phyloP scores from a whole-genome alignment of 2,113 vertebrate species.

The Caracal caracal region DNA sequence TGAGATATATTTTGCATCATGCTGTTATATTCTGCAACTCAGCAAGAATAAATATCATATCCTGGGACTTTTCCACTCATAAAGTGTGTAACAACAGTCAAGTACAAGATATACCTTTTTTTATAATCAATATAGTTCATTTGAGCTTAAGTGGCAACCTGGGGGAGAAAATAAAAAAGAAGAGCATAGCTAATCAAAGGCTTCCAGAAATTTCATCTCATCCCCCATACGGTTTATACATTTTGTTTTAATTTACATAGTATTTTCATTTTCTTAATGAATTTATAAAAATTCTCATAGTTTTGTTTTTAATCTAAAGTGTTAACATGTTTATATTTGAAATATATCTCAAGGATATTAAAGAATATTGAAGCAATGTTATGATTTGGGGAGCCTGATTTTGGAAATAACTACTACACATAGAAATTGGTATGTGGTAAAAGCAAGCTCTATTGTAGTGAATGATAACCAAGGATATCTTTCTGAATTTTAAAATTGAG shows the following conservation, averaged over 20 bases:
- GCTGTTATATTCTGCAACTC: constrained; percentile 55
- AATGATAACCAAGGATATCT: not conserved
- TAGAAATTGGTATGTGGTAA: not conserved
- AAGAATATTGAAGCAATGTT: not conserved
- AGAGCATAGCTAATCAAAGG: not conserved
- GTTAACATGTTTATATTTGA: constrained; percentile 17
- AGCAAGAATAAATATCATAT: constrained; percentile 65
- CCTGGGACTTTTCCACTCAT: constrained; percentile 2
- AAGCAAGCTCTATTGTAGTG: not conserved
- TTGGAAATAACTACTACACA: not conserved
- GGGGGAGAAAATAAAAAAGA: not conserved
- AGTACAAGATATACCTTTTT: constrained; percentile 21
- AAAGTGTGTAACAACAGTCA: constrained; percentile 37
- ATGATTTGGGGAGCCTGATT: not conserved
- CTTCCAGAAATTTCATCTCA: not conserved
- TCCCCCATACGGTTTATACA: not conserved
- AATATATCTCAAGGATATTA: constrained; percentile 5
- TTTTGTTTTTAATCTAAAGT: not conserved
- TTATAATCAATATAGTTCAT: constrained; percentile 55
- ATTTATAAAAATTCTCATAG: not conserved
- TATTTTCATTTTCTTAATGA: not conserved
- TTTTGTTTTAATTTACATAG: constrained; percentile 46
- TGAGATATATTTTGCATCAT: constrained; percentile 62
- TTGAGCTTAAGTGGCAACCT: constrained; percentile 15
- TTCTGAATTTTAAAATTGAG: constrained; percentile 30